These are phyloP conservation scores for Holothuria leucospilota DNA, from an alignment of 53 echinoderm and acorn worm genomes.

Conservation along the genomic window DNA sequence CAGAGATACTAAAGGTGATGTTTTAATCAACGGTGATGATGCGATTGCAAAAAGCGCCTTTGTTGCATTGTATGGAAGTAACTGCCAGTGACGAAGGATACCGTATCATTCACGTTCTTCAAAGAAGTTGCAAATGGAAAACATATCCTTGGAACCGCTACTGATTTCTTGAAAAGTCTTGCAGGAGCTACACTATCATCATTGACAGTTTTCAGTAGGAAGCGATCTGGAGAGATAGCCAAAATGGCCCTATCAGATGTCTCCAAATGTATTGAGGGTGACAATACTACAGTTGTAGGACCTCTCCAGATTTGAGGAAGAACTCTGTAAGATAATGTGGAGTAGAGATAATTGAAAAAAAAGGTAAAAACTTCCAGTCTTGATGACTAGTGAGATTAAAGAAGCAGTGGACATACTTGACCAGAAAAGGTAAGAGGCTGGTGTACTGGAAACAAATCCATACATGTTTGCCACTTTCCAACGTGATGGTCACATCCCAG, in stretches of 20 bases:
- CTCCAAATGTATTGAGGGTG: conserved; percentile 52
- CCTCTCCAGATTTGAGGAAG: conserved; percentile 66
- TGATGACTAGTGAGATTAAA: conserved; percentile 65
- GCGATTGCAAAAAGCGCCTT: conserved; percentile 15
- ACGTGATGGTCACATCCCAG: conserved; percentile 60
- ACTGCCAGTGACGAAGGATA: conserved; percentile 73
- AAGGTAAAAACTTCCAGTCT: conserved; percentile 70
- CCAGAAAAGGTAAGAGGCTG: conserved; percentile 60
- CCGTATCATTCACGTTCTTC: conserved; percentile 52
- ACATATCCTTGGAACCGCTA: neutral
- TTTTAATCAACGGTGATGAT: conserved; percentile 16
- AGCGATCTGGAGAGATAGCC: conserved; percentile 74
- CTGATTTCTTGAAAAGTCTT: conserved; percentile 54
- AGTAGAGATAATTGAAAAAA: conserved; percentile 74
- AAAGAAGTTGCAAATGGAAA: conserved; percentile 11
- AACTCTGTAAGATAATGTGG: conserved; percentile 59
- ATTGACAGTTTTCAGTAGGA: conserved; percentile 72
- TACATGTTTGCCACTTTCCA: conserved; percentile 63
- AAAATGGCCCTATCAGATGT: conserved; percentile 67
- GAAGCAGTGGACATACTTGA: conserved; percentile 60
- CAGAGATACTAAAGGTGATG: conserved; percentile 46
- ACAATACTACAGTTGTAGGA: conserved; percentile 46
- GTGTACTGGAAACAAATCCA: conserved; percentile 48
- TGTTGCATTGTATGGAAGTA: conserved; percentile 21
- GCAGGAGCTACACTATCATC: conserved; percentile 53